These are phyloP conservation scores for Drosophila formosana DNA, from an alignment of 2,888 invertebrate species.

Conservation along the genomic window DNA sequence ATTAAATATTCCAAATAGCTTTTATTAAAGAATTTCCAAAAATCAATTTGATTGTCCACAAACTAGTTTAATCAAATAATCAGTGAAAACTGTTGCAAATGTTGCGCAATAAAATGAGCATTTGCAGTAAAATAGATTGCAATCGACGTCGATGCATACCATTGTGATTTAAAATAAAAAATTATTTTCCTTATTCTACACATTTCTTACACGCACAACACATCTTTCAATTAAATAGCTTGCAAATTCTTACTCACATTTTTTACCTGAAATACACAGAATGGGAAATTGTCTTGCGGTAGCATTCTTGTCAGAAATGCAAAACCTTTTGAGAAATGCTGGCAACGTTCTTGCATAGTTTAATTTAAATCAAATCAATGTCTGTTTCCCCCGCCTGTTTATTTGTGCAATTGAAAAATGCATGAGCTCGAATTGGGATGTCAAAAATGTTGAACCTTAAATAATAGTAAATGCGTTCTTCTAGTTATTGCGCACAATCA, in stretches of 20 bases:
- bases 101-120: background rate
- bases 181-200: background rate
- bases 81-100: background rate
- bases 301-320: background rate
- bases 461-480: slow-evolving; percentile 47
- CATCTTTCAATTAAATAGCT: background rate
- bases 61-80: slow-evolving; percentile 1
- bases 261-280: background rate
- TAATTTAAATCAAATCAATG: slow-evolving; percentile 1
- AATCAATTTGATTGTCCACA: background rate
- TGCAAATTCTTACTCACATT: background rate
- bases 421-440: slow-evolving; percentile 10
- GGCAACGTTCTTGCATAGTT: background rate
- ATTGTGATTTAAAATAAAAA: background rate
- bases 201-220: background rate
- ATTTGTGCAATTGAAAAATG: slow-evolving; percentile 4
- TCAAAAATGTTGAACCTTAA: slow-evolving; percentile 28
- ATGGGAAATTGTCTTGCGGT: background rate
- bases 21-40: background rate
- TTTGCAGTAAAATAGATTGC: too few species aligned
- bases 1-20: too few species aligned
- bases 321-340: background rate
- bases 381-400: background rate
- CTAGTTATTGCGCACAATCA: slow-evolving; percentile 39
- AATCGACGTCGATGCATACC: too few species aligned